Evolutionary conservation across 2,797 vertebrate genomes (phyloP), one percentile per base, ranked within the genome.

Genomic region (Gila robusta): DNA sequence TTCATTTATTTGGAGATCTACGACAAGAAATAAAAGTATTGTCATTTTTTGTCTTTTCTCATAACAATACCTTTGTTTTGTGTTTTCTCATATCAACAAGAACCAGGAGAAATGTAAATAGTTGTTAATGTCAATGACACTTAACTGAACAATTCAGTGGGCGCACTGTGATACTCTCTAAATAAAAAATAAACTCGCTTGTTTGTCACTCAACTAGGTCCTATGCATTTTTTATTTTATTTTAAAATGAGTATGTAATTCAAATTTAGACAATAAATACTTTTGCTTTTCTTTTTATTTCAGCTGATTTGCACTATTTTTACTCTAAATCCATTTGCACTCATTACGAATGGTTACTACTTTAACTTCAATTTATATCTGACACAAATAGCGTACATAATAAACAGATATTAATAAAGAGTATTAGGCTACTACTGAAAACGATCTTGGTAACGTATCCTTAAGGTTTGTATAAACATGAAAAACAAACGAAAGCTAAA

Each of bases 1-100:
- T 92, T 92, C 87, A 95, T 91, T 93, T 86, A 87, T 84, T 86
- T 79, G 93, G 89, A 91, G 89, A 92, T 94, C 96, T 96, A 94
- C 86, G 93, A 92, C 9, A 83, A 87, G 87, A 83, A 92, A 74
- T 56, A 41, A 39, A 28, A 89, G 32, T 79, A 81, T 87, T 83
- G n/a, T 14, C 0, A 49, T n/a, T 59, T 72, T 83, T 80, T 79
- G 28, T 81, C 2, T 59, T 66, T 66, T 32, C 26, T 66, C 64
- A 32, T 17, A 32, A 32, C 64, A 66, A 17, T 17, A 2, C 16
- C 14, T 66, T 66, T 32, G 64, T 66, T 66, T 66, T 32, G 28
- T 66, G 62, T 28, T 66, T 32, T 16, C 6, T 66, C 62, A 66
- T 66, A 64, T 64, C 16, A 26, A 9, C 9, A 79, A 67, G 9